Conservation (phyloP, 92 coral and sea anemone genomes). For the Porites lobata region DNA sequence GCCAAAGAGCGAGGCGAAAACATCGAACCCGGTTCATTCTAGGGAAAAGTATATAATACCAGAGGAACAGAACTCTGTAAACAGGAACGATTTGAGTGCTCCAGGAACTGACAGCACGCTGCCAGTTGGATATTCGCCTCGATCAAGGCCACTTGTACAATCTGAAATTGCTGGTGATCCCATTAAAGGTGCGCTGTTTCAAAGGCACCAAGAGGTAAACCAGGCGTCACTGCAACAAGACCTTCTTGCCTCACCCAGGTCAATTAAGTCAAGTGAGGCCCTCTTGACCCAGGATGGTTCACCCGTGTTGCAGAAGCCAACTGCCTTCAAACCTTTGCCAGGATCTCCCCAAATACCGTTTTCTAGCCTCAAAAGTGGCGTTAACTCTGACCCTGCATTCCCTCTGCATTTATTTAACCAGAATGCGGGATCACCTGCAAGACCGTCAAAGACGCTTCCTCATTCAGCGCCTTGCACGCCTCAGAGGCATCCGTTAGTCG, state of each 20-base stretch:
- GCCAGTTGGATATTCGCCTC: neutral
- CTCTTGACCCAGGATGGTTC: constrained; percentile 13
- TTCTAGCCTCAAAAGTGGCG: constrained; percentile 69
- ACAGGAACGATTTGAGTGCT: neutral
- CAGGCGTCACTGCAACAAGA: neutral
- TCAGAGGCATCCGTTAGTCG: constrained; percentile 77
- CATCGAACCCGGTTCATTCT: neutral
- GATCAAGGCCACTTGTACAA: neutral
- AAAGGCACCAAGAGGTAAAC: neutral
- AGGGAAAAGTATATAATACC: neutral
- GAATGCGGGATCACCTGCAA: constrained; percentile 34
- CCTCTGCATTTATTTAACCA: constrained; percentile 58
- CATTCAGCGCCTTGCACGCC: constrained; percentile 92
- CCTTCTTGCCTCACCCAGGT: constrained; percentile 25
- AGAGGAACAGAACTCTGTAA: neutral
- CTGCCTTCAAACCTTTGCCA: constrained; percentile 85
- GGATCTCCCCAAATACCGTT: constrained; percentile 71
- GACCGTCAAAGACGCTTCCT: constrained; percentile 43
- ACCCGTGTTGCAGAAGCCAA: constrained; percentile 77
- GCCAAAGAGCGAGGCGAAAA: constrained; percentile 37
- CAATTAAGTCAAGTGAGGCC: constrained; percentile 10
- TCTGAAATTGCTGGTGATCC: constrained; percentile 3
- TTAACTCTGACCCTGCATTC: constrained; percentile 87
- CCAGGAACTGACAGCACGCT: neutral
- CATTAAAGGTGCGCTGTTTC: constrained; percentile 8